A percentile compares a stretch with the other conserved stretches of the same genome.
phyloP scores from a whole-genome alignment of 2,797 vertebrate genomes.

The Lagocephalus sceleratus region DNA sequence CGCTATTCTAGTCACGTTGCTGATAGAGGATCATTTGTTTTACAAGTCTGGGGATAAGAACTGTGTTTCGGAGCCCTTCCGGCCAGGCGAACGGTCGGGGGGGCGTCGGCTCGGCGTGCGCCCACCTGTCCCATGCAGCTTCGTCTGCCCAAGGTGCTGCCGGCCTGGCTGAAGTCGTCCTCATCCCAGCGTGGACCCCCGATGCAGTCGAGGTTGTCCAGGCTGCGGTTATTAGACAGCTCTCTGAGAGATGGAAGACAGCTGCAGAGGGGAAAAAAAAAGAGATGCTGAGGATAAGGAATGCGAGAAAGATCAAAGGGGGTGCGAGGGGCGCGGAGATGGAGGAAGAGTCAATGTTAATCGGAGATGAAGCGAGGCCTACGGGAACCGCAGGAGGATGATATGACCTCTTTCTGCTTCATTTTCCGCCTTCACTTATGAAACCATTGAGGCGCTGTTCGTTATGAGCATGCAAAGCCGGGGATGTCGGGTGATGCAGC shows the following conservation, averaged over 20 bases:
- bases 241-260: slow-evolving; percentile 84
- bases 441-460: slow-evolving; percentile 17
- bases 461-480: slow-evolving; percentile 64
- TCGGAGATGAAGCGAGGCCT: slow-evolving; percentile 17
- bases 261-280: slow-evolving; percentile 50
- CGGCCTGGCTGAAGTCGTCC: slow-evolving; percentile 91
- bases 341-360: slow-evolving; percentile 10
- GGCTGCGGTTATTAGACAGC: slow-evolving; percentile 83
- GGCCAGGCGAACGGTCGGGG: not conserved
- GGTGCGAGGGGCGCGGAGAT: not conserved
- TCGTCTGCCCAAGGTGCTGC: slow-evolving; percentile 81
- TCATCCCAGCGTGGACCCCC: slow-evolving; percentile 91
- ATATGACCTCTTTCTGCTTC: slow-evolving; percentile 14
- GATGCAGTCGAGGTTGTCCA: slow-evolving; percentile 93
- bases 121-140: slow-evolving; percentile 88
- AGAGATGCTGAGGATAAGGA: slow-evolving; percentile 4
- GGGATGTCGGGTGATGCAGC: slow-evolving; percentile 42
- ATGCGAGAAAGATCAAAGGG: slow-evolving; percentile 4
- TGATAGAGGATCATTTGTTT: too few relatives aligned
- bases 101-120: not conserved
- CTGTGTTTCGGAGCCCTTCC: not conserved
- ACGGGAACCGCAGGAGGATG: slow-evolving; percentile 9
- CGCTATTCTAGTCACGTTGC: too few relatives aligned
- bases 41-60: too few relatives aligned
- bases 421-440: slow-evolving; percentile 27